Conservation (phyloP, 2,888 invertebrate species). For the Cantharis rufa region DNA sequence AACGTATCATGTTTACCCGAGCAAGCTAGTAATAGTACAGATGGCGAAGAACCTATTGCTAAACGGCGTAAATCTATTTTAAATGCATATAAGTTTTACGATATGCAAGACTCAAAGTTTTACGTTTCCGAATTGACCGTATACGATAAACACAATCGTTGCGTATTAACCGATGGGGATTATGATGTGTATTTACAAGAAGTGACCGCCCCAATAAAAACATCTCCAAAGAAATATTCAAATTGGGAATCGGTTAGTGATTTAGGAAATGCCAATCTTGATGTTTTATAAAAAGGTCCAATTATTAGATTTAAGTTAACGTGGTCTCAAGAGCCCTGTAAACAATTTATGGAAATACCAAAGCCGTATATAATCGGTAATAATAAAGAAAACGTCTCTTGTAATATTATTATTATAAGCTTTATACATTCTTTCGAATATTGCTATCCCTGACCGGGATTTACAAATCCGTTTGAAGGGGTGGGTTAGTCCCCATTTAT, state of each 20-base stretch:
- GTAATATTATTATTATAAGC: no score
- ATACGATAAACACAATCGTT: conserved; percentile 87
- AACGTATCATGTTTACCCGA: conserved; percentile 65
- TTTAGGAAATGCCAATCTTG: conserved; percentile 61
- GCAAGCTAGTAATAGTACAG: conserved; percentile 57
- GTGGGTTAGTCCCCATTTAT: no score
- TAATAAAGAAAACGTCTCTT: conserved; percentile 54
- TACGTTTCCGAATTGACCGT: conserved; percentile 83
- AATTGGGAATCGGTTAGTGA: conserved; percentile 71
- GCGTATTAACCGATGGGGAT: conserved; percentile 84
- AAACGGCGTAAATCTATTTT: conserved; percentile 69
- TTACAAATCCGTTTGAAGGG: no score
- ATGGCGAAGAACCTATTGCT: conserved; percentile 68
- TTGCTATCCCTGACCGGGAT: no score
- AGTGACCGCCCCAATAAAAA: conserved; percentile 58
- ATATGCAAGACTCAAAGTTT: conserved; percentile 50
- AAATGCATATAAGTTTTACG: conserved; percentile 21
- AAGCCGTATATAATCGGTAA: conserved; percentile 58
- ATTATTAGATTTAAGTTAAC: conserved; percentile 82
- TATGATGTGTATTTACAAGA: conserved; percentile 88
- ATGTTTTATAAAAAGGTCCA: conserved; percentile 78
- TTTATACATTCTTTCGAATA: no score
- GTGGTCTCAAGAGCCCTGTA: conserved; percentile 78
- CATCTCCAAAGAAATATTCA: conserved; percentile 71
- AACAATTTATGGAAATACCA: conserved; percentile 69